Evolutionary conservation across 2,888 invertebrate species (phyloP), one percentile per base, ranked within the genome.

Genomic region (Drosophila acutilabella): DNA sequence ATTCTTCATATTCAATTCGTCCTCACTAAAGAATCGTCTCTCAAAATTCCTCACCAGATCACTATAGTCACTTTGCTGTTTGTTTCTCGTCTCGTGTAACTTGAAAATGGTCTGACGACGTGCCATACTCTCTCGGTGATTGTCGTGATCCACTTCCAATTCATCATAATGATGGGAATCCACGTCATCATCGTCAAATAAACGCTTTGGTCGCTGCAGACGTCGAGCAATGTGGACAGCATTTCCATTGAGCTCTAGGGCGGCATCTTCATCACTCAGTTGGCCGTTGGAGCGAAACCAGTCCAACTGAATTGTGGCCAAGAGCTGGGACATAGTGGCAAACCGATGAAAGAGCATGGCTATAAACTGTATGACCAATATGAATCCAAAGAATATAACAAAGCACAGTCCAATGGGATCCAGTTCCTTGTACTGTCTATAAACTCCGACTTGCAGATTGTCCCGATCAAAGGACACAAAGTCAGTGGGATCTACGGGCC

Each of bases 331-430:
- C 76, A 96, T 93, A 2, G 96, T 96, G 48, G 94, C 95, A 85
- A 96, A 95, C 26, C 96, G 94, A 93, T 96, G 96, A 82, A 95
- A 93, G 71, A 96, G 91, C 96, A 96, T 96, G 14, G 95, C 96
- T 47, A 94, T 85, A 88, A 96, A 96, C 93, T 96, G 96, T 52
- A 96, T 94, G 40, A 95, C 91, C 75, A 96, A 92, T 68, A 96
- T 94, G 7, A 94, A 84, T 16, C 95, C 95, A 89, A 96, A 96
- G 90, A 96, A 95, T 57, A 95, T 92, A 30, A 96, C 93, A 90
- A 96, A 96, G 26, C 96, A 94, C n/a, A 96, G 93, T 68, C 96
- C 95, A 71, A 96, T 95, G 1, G 96, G 96, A 90, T 96, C 96
- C 73, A 96, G 91, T 89, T 96, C 94, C 36, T 95, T 93, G 81